Percentiles rank a stretch among this genome's conserved stretches.
Evolutionary conservation across 2,113 vertebrate species (phyloP).

Genomic region (Solenodon paradoxus): DNA sequence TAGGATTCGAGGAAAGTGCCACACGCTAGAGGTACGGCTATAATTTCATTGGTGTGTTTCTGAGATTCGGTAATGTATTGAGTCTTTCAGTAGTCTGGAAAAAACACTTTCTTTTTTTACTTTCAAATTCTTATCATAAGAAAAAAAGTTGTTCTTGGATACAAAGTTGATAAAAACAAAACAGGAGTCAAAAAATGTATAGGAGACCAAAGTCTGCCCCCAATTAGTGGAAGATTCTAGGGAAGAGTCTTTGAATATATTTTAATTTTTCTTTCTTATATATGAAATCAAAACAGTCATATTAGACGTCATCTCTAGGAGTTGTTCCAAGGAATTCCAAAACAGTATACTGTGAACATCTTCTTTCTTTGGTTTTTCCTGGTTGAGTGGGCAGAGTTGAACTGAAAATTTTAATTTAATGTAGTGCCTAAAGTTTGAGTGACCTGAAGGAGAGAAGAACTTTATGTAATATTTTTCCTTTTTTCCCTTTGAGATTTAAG

Average conservation of each 20-base stretch:
- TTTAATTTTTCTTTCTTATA: neutral
- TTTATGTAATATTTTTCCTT: neutral
- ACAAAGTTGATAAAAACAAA: neutral
- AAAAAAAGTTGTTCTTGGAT: neutral
- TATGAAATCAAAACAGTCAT: neutral
- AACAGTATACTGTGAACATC: neutral
- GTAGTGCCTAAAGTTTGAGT: neutral
- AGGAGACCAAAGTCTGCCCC: neutral
- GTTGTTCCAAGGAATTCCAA: neutral
- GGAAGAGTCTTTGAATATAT: neutral
- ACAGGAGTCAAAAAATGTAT: neutral
- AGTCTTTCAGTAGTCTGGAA: neutral
- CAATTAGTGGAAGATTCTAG: neutral
- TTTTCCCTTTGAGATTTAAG: neutral
- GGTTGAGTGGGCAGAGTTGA: neutral
- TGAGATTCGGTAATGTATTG: neutral
- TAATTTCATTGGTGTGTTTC: neutral
- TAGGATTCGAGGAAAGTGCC: constrained; percentile 95
- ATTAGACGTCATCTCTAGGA: neutral
- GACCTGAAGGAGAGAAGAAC: neutral
- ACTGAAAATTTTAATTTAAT: neutral
- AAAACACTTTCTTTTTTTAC: neutral
- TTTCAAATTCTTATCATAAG: neutral
- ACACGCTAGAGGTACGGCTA: constrained; percentile 93
- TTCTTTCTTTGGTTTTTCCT: neutral